Evolutionary conservation across 2,888 invertebrate genomes (phyloP), one percentile per base, ranked within the genome.

Genomic region (Bombylius major): DNA sequence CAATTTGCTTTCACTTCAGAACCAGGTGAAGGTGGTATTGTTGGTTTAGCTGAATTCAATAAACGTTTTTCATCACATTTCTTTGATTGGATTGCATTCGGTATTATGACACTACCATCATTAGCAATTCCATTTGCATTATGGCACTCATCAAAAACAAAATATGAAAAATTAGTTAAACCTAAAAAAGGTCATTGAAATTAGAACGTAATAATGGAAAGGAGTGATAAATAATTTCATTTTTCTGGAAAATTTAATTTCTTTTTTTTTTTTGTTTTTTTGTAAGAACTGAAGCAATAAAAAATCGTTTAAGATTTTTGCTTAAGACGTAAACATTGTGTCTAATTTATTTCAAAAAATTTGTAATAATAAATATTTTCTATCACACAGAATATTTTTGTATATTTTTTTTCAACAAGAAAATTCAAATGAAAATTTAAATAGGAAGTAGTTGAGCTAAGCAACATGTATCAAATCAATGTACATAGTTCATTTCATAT

Each of bases 41-140:
- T 94, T 54, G 89, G 92, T 13, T 88, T 86, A 78, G 87, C 82
- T 66, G 96, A 97, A 74, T 97, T 89, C 69, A 93, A 96, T 76
- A 89, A 94, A 75, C 90, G 93, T 69, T 97, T 96, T 78, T 97
- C 97, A 4, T 93, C 96, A 0, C 97, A 97, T 76, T 87, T 92
- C 70, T 88, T 94, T 59, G 97, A 97, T 76, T 99, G 98, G 99
- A 79, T 87, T 55, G 92, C 95, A 34, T 99, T 99, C 70, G 93
- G 93, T 44, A 84, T 98, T 56, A 95, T 99, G 94, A 91, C 95
- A 34, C 78, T 96, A 60, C 96, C 97, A 6, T 94, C 96, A 4
- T 78, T 98, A 50, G 89, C 88, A 48, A 94, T 98, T 71, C 97
- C 97, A 57, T 91, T 93, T 72, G 84, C 87, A 44, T 79, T 98